A percentile compares a stretch with the other conserved stretches of the same genome.
phyloP scores from a whole-genome alignment of 92 coral and sea anemone species.

The Porites lobata region DNA sequence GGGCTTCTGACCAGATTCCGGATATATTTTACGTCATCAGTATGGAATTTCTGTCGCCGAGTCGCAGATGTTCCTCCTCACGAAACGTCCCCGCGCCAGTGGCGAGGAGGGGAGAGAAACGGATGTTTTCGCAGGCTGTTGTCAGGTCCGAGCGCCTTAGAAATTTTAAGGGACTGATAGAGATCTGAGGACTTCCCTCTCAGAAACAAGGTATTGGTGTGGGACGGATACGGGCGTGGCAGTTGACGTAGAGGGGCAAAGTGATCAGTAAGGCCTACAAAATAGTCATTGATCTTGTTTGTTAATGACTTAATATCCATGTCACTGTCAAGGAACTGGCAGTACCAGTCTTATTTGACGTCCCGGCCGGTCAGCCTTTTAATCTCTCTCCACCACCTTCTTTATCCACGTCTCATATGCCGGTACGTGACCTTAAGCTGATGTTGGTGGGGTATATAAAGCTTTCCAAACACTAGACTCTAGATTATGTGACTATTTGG shows the following conservation, averaged over 20 bases:
- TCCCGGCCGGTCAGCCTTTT: conserved; percentile 41
- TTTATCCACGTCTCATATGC: too few species aligned
- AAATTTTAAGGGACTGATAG: neutral
- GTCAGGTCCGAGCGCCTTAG: conserved; percentile 53
- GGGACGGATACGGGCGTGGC: conserved; percentile 27
- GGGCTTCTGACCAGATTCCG: too few species aligned
- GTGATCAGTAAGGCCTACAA: conserved; percentile 33
- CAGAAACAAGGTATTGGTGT: conserved; percentile 41
- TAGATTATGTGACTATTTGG: too few species aligned
- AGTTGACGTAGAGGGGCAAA: conserved; percentile 29
- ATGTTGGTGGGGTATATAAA: too few species aligned
- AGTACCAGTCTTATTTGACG: conserved; percentile 44
- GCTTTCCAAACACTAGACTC: too few species aligned
- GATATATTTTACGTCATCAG: too few species aligned
- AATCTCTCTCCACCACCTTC: conserved; percentile 53
- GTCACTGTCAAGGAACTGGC: conserved; percentile 24
- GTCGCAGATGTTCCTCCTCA: too few species aligned
- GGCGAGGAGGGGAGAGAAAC: too few species aligned
- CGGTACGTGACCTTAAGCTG: too few species aligned
- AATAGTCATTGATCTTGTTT: conserved; percentile 30
- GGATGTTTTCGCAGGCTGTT: neutral
- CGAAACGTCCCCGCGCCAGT: too few species aligned
- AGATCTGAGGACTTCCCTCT: conserved; percentile 27
- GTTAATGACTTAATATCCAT: conserved; percentile 14
- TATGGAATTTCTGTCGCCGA: too few species aligned